These are phyloP conservation scores for Oligia strigilis DNA, from an alignment of 2,888 invertebrate species.

Conservation along the genomic window DNA sequence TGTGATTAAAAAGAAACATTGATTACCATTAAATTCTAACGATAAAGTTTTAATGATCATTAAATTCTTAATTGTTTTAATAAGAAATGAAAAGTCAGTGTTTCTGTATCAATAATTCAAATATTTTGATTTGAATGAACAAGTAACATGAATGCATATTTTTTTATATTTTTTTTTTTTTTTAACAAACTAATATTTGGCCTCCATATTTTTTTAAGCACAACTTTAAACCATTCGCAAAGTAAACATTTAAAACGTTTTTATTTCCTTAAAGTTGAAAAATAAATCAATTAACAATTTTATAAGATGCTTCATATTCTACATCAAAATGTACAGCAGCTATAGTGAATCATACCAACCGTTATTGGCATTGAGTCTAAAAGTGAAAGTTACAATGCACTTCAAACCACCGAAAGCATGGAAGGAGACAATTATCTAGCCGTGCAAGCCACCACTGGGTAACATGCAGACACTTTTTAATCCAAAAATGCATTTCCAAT, in stretches of 20 bases:
- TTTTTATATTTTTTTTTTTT: conserved; percentile 2
- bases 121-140: conserved; percentile 4
- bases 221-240: not conserved
- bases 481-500: conserved; percentile 41
- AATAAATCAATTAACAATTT: conserved; percentile 21
- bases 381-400: conserved; percentile 88
- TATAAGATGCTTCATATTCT: conserved; percentile 46
- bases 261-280: conserved; percentile 5
- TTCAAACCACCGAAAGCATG: conserved; percentile 80
- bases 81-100: not conserved
- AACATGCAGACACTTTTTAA: conserved; percentile 58
- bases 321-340: conserved; percentile 68
- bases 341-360: conserved; percentile 85
- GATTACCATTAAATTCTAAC: not conserved
- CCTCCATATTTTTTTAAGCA: conserved; percentile 13
- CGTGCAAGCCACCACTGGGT: conserved; percentile 58
- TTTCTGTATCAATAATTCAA: not conserved
- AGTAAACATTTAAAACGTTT: not conserved
- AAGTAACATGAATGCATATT: not conserved
- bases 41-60: not conserved
- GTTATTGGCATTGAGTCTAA: conserved; percentile 88
- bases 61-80: not conserved
- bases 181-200: conserved; percentile 12
- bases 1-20: conserved; percentile 12
- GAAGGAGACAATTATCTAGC: conserved; percentile 78